A percentile compares a stretch with the other conserved stretches of the same genome.
phyloP scores from a whole-genome alignment of 2,797 vertebrate genomes.

The Yasuhikotakia modesta region DNA sequence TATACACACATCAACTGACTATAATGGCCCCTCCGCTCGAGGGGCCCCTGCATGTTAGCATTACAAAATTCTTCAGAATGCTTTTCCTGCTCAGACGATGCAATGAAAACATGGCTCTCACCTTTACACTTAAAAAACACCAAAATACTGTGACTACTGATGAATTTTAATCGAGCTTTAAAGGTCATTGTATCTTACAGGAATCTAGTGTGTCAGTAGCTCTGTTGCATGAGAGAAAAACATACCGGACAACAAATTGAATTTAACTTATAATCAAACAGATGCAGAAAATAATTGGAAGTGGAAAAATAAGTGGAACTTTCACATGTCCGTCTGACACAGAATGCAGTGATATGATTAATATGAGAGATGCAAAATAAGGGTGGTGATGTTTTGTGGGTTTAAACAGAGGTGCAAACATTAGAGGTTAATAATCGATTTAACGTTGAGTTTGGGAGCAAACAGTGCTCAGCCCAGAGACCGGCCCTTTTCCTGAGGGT shows the following conservation, averaged over 20 bases:
- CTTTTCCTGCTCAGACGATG: slow-evolving; percentile 65
- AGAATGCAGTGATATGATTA: slow-evolving; percentile 27
- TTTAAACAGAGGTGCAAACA: slow-evolving; percentile 66
- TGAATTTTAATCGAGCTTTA: too few relatives aligned
- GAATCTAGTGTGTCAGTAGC: background rate
- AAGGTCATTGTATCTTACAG: too few relatives aligned
- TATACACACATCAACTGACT: slow-evolving; percentile 5
- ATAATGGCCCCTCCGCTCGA: slow-evolving; percentile 71
- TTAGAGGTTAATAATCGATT: slow-evolving; percentile 77
- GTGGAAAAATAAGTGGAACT: too few relatives aligned
- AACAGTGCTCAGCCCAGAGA: slow-evolving; percentile 67
- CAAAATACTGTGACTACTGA: too few relatives aligned
- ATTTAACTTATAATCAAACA: slow-evolving; percentile 25
- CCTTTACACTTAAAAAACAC: slow-evolving; percentile 35
- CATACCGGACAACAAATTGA: background rate
- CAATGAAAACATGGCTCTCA: background rate
- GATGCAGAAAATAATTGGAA: slow-evolving; percentile 14
- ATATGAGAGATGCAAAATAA: slow-evolving; percentile 42
- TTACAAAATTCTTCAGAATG: slow-evolving; percentile 81
- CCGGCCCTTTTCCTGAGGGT: slow-evolving; percentile 72
- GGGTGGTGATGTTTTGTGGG: slow-evolving; percentile 59
- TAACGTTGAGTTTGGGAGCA: slow-evolving; percentile 69
- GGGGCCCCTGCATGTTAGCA: slow-evolving; percentile 79
- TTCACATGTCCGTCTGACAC: slow-evolving; percentile 12
- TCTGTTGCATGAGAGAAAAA: background rate